phyloP scores from a whole-genome alignment of 2,113 vertebrate genomes.

The Puma concolor region DNA sequence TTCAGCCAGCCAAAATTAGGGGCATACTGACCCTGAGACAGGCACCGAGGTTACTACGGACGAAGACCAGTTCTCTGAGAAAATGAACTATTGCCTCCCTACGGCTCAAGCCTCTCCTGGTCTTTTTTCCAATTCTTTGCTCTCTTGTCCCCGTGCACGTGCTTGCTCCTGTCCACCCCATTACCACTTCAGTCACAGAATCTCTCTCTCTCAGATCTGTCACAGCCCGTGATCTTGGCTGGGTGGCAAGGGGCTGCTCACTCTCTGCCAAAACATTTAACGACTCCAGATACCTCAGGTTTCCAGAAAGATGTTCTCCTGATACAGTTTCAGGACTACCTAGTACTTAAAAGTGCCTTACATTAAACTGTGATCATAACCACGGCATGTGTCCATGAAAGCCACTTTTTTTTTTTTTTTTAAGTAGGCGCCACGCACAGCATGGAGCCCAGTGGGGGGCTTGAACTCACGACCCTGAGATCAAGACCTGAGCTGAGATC shows the following conservation, averaged over 20 bases:
- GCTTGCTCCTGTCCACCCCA: neutral
- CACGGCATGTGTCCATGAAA: neutral
- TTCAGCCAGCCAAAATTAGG: neutral
- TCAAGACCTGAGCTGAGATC: too few species aligned
- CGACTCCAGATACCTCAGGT: neutral
- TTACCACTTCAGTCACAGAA: neutral
- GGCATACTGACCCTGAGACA: neutral
- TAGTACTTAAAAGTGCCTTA: neutral
- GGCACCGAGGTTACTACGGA: neutral
- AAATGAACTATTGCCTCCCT: neutral
- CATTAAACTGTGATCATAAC: neutral
- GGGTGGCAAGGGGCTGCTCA: neutral
- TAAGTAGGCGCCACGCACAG: too few species aligned
- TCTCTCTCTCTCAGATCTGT: too few species aligned
- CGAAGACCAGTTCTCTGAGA: neutral
- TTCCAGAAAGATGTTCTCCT: neutral
- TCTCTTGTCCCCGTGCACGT: accelerated
- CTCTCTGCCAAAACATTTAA: neutral
- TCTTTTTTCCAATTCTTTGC: neutral
- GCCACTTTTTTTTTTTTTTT: neutral
- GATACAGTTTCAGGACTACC: neutral
- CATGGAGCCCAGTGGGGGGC: too few species aligned
- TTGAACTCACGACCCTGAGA: too few species aligned
- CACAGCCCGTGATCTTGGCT: neutral
- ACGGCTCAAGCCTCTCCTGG: neutral